Percentiles rank a stretch among this genome's conserved stretches.
Conservation (phyloP, 2,113 vertebrate genomes). For the Platanista minor region DNA sequence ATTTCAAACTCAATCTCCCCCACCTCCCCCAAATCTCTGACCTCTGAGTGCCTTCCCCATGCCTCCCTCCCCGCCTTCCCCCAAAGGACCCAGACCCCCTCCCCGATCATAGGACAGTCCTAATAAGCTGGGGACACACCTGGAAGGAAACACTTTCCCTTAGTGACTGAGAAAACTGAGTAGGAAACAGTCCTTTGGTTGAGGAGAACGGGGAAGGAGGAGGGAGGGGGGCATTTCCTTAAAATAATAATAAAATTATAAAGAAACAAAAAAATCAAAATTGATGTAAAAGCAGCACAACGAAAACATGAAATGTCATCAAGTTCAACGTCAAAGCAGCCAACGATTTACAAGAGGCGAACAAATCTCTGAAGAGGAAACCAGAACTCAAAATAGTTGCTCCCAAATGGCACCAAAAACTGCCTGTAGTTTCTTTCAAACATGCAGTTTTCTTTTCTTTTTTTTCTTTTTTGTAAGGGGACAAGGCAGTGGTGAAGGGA, state of each 20-base stretch:
- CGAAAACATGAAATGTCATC: slow-evolving; percentile 77
- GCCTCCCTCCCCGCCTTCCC: not conserved
- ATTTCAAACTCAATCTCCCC: slow-evolving; percentile 8
- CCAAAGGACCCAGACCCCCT: not conserved
- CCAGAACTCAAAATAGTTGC: slow-evolving; percentile 64
- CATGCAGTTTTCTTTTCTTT: slow-evolving; percentile 51
- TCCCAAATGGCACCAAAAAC: slow-evolving; percentile 71
- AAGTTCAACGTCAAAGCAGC: slow-evolving; percentile 78
- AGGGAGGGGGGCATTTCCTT: slow-evolving; percentile 53
- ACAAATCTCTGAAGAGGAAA: slow-evolving; percentile 64
- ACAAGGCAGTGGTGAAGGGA: slow-evolving; percentile 53
- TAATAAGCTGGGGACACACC: slow-evolving; percentile 63
- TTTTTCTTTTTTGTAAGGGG: not conserved
- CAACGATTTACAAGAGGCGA: slow-evolving; percentile 72
- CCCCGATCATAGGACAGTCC: not conserved
- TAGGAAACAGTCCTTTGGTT: slow-evolving; percentile 64
- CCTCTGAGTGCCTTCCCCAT: slow-evolving; percentile 52
- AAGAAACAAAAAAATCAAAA: slow-evolving; percentile 74
- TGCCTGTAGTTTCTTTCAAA: slow-evolving; percentile 70
- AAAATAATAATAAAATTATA: slow-evolving; percentile 75
- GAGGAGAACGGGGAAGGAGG: slow-evolving; percentile 59
- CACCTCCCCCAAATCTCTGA: not conserved
- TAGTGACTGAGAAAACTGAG: slow-evolving; percentile 59
- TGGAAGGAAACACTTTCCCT: slow-evolving; percentile 62
- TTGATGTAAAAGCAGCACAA: slow-evolving; percentile 77